Conservation (phyloP, 2,888 invertebrate genomes). For the Nemurella pictetii region DNA sequence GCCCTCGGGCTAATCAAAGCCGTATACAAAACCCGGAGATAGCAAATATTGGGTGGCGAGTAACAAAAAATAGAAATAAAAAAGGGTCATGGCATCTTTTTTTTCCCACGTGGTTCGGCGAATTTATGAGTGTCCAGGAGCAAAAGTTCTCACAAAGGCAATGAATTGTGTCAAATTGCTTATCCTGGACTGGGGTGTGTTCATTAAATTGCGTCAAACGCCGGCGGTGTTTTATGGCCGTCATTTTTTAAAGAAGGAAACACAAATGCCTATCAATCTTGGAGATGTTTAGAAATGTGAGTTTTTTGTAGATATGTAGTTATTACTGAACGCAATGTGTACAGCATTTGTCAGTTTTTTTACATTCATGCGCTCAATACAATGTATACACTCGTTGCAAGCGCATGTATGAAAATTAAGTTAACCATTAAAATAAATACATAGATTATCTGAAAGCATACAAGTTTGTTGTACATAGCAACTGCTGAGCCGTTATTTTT, state of each 20-base stretch:
- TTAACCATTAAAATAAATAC: no score
- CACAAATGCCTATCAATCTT: not conserved
- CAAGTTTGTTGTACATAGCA: no score
- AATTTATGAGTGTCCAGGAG: constrained; percentile 16
- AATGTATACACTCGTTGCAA: no score
- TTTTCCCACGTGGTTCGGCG: not conserved
- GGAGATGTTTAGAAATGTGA: not conserved
- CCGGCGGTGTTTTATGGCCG: not conserved
- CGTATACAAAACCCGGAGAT: constrained; percentile 1
- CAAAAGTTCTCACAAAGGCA: constrained; percentile 13
- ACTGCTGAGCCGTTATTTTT: no score
- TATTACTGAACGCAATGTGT: not conserved
- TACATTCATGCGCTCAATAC: not conserved
- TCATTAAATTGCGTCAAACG: not conserved
- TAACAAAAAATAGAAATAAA: constrained; percentile 1
- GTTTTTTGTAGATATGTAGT: not conserved
- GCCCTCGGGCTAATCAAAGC: not conserved
- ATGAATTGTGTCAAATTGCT: constrained; percentile 10
- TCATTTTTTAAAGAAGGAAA: not conserved
- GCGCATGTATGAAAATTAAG: no score
- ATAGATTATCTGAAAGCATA: no score
- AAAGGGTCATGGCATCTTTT: not conserved
- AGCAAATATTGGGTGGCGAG: constrained; percentile 15
- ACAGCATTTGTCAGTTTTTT: not conserved
- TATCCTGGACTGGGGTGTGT: constrained; percentile 2